phyloP scores from a whole-genome alignment of 2,113 vertebrate genomes.

The Labeo rohita region DNA sequence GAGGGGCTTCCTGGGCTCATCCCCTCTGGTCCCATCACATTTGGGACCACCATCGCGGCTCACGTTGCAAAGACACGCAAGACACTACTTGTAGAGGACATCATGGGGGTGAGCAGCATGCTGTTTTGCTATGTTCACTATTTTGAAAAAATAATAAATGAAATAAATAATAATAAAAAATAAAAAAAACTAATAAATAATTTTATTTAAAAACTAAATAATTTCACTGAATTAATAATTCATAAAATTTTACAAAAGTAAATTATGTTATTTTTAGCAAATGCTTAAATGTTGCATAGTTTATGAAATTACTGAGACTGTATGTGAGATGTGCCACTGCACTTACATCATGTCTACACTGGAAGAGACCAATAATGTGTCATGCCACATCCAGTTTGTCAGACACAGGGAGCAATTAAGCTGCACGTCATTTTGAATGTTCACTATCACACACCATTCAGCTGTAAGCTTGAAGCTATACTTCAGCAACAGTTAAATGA shows the following conservation, averaged over 20 bases:
- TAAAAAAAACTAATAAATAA: too few species aligned
- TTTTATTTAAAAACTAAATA: too few species aligned
- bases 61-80: slow-evolving; percentile 96
- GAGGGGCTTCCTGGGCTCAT: slow-evolving; percentile 88
- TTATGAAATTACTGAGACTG: not conserved
- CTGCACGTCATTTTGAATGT: not conserved
- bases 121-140: not conserved
- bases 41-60: slow-evolving; percentile 92
- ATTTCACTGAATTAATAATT: not conserved
- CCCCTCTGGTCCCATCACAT: slow-evolving; percentile 88
- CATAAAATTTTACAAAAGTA: not conserved
- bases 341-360: not conserved
- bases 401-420: not conserved
- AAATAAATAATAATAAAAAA: too few species aligned
- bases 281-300: not conserved
- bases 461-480: not conserved
- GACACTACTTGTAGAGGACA: slow-evolving; percentile 93
- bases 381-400: not conserved
- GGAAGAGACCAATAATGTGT: not conserved
- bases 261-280: not conserved
- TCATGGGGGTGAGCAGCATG: slow-evolving; percentile 84
- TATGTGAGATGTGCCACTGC: not conserved
- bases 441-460: not conserved
- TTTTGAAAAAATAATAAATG: too few species aligned
- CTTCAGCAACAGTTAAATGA: not conserved